Evolutionary conservation across 2,797 vertebrate species (phyloP).

Genomic region (Sylvilagus floridanus): DNA sequence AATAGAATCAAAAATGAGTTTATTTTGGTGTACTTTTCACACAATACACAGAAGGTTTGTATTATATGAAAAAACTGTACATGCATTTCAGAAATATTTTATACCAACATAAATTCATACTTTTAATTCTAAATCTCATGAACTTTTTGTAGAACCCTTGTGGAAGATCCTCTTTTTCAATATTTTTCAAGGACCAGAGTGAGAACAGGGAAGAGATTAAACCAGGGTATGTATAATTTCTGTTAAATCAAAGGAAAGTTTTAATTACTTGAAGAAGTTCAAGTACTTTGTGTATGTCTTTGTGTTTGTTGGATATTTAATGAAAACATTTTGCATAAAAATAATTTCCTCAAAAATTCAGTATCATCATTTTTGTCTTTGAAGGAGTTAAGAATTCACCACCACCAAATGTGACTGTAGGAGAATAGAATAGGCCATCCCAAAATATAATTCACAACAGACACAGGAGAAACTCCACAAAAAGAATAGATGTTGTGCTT

Average conservation of each 20-base stretch:
- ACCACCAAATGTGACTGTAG: not conserved
- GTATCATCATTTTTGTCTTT: not conserved
- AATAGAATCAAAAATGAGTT: no score
- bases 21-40: no score
- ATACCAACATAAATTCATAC: no score
- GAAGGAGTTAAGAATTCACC: not conserved
- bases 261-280: not conserved
- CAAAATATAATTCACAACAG: not conserved
- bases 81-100: no score
- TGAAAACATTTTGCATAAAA: not conserved
- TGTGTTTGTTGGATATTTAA: not conserved
- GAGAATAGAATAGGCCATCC: not conserved
- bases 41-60: no score
- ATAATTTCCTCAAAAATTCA: not conserved
- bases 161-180: not conserved
- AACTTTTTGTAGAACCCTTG: no score
- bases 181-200: not conserved
- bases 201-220: not conserved
- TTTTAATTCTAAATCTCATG: no score
- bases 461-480: not conserved
- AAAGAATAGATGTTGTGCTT: not conserved
- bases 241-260: constrained; percentile 23
- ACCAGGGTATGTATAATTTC: not conserved
- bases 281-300: not conserved
- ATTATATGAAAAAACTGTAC: no score